phyloP scores from a whole-genome alignment of 2,113 vertebrate genomes.

The Columba livia region DNA sequence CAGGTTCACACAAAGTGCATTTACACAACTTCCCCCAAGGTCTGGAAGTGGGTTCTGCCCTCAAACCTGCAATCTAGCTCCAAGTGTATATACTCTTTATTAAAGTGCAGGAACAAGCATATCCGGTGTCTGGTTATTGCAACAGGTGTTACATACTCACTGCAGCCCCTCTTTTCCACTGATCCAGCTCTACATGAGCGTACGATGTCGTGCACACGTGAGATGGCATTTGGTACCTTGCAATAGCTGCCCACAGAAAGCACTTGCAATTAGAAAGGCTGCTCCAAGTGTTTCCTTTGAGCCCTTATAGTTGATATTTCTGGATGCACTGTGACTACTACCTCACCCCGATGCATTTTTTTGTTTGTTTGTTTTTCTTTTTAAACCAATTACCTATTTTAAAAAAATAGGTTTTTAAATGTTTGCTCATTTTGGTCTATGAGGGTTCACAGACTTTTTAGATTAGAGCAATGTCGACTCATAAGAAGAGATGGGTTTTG shows the following conservation, averaged over 20 bases:
- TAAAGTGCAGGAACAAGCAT: accelerated
- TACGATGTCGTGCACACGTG: accelerated
- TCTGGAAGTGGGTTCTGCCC: not conserved
- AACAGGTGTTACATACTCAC: accelerated
- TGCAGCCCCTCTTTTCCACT: not conserved
- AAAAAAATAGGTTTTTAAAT: slow-evolving; percentile 6
- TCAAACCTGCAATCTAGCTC: not conserved
- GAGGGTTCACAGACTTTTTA: not conserved
- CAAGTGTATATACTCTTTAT: not conserved
- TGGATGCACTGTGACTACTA: slow-evolving; percentile 59
- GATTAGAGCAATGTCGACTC: not conserved
- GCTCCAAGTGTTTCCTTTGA: not conserved
- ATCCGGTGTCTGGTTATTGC: accelerated
- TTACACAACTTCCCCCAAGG: not conserved
- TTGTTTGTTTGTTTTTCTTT: not conserved
- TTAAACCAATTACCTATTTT: slow-evolving; percentile 38
- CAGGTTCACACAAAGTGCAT: not conserved
- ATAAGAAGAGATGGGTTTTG: not conserved
- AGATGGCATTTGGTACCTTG: not conserved
- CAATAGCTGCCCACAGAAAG: not conserved
- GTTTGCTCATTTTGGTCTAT: not conserved
- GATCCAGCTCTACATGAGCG: accelerated
- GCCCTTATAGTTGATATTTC: not conserved
- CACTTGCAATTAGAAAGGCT: not conserved
- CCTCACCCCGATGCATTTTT: slow-evolving; percentile 30